A percentile compares a stretch with the other conserved stretches of the same genome.
Conservation (phyloP, 92 coral and sea anemone species). For the Paramuricea clavata region DNA sequence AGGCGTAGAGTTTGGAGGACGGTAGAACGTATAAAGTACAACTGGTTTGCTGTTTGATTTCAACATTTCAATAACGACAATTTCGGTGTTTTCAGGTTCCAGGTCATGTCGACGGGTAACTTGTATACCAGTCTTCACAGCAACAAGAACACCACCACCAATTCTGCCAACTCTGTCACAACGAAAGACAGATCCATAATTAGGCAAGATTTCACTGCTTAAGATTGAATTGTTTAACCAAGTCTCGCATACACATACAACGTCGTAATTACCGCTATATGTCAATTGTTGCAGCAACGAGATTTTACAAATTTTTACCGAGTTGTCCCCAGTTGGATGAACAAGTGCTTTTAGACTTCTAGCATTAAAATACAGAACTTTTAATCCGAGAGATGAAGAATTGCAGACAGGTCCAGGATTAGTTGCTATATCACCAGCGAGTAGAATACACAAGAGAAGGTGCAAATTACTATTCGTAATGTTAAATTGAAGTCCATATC, state of each 20-base stretch:
- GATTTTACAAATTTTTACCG: too few relatives aligned
- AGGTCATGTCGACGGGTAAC: constrained; percentile 42
- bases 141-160: constrained; percentile 66
- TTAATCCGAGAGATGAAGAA: too few relatives aligned
- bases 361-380: too few relatives aligned
- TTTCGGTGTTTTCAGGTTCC: constrained; percentile 57
- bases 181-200: too few relatives aligned
- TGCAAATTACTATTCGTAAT: not conserved
- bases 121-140: constrained; percentile 53
- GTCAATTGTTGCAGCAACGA: too few relatives aligned
- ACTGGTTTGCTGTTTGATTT: constrained; percentile 44
- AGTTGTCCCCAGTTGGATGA: too few relatives aligned
- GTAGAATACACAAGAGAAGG: not conserved
- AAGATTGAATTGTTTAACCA: too few relatives aligned
- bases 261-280: too few relatives aligned
- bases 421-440: not conserved
- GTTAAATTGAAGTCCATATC: not conserved
- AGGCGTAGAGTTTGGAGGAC: constrained; percentile 54
- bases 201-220: too few relatives aligned
- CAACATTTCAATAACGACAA: constrained; percentile 52
- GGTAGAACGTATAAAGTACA: constrained; percentile 61
- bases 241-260: too few relatives aligned
- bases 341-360: too few relatives aligned
- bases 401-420: not conserved
- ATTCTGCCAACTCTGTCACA: not conserved